A percentile compares a stretch with the other conserved stretches of the same genome.
Conservation (phyloP, 2,797 vertebrate species). For the Crypturellus tataupa region DNA sequence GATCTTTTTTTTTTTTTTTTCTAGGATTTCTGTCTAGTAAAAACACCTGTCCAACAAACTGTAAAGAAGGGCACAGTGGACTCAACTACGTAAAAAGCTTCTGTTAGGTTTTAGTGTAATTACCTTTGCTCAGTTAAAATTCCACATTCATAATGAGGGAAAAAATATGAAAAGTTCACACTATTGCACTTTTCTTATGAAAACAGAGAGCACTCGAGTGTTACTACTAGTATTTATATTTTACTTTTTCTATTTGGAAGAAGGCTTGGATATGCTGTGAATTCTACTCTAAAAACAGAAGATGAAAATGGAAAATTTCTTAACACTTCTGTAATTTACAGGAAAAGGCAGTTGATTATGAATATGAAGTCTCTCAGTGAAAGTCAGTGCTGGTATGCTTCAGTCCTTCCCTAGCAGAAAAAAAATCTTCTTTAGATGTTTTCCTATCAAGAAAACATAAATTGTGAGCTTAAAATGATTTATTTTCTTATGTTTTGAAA, state of each 20-base stretch:
- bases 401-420: not conserved
- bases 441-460: not conserved
- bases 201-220: not conserved
- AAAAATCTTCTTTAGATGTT: not conserved
- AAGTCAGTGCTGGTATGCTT: not conserved
- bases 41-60: not conserved
- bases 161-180: not conserved
- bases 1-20: not conserved
- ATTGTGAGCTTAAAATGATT: not conserved
- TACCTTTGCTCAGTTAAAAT: not conserved
- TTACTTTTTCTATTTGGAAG: not conserved
- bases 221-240: not conserved
- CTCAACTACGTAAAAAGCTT: not conserved
- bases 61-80: not conserved
- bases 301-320: not conserved
- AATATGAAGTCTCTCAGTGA: not conserved
- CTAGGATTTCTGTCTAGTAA: not conserved
- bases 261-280: not conserved
- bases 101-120: not conserved
- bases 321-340: not conserved
- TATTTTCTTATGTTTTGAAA: constrained; percentile 48
- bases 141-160: not conserved
- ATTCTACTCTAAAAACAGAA: not conserved
- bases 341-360: not conserved
- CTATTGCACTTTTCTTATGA: not conserved